Base-by-base conservation (phyloP, 2,113 vertebrate species). In the Scomber japonicus region DNA sequence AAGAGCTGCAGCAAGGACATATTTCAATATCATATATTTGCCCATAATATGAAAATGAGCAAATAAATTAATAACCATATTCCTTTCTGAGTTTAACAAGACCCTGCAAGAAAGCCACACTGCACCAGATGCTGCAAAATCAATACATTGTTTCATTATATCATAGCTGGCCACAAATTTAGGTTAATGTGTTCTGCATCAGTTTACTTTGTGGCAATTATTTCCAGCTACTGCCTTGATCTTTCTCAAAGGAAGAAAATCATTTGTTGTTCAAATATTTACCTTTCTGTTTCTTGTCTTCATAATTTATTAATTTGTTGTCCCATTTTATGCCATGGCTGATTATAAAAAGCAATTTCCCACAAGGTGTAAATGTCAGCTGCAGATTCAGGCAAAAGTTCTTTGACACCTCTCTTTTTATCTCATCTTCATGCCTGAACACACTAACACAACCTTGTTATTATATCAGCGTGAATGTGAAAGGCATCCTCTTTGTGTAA, bases 401-500 rank as follows among this genome's bases (percentile, higher is more conserved):
- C 19, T 63, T 31, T 50, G n/a, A 65, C 56, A 24, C 69, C 69
- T 81, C 16, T 45, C 21, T 1, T 87, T 65, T 48, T 9, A 10
- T 44, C 65, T 56, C 12, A 49, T 66, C 31, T 61, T 49, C 16
- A 48, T 14, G 12, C 65, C 49, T 35, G 75, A 80, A 71, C 35
- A 11, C 31, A 63, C 31, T 44, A 66, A 71, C 67, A 70, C 48
- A 78, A 40, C 53, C 24, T 65, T n/a, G n/a, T 54, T 48, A 71
- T 71, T 40, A 31, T 45, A 80, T 53, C 49, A 55, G 55, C 24
- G 19, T 40, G 45, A 21, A 19, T 57, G 35, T 70, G 66, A 72
- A 45, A 61, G 48, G 10, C 62, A 45, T 69, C 24, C 24, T 27
- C 24, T 27, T 27, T 71, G 61, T 62, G 56, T 48, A 11, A 40